Conservation (phyloP, 1,140 invertebrate species). For the Vollenhovia emeryi region DNA sequence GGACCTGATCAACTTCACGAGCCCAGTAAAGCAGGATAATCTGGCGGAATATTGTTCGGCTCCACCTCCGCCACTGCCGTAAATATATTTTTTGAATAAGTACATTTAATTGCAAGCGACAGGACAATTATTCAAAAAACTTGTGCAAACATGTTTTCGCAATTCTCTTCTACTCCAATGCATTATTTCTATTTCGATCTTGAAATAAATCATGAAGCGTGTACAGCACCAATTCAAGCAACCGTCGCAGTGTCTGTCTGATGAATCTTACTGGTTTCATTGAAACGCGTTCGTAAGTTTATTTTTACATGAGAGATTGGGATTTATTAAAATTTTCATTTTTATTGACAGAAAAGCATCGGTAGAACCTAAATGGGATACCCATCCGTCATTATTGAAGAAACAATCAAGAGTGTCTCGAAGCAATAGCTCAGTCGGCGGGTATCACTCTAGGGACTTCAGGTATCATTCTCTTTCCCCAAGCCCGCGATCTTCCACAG, state of each 20-base stretch:
- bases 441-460: slow-evolving; percentile 81
- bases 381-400: slow-evolving; percentile 80
- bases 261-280: neutral
- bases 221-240: neutral
- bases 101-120: slow-evolving; percentile 6
- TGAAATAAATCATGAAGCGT: neutral
- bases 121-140: neutral
- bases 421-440: slow-evolving; percentile 81
- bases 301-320: neutral
- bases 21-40: slow-evolving; percentile 85
- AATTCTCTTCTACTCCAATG: neutral
- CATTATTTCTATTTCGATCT: slow-evolving; percentile 23
- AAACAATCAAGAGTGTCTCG: slow-evolving; percentile 80
- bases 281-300: neutral
- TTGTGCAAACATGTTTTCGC: slow-evolving; percentile 26
- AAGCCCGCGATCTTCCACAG: slow-evolving; percentile 80
- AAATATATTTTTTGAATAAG: slow-evolving; percentile 62
- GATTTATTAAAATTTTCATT: slow-evolving; percentile 40
- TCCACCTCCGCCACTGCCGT: slow-evolving; percentile 79
- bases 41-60: slow-evolving; percentile 79
- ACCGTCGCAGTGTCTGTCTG: neutral
- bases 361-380: slow-evolving; percentile 83
- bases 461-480: slow-evolving; percentile 81
- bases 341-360: slow-evolving; percentile 79
- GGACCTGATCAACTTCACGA: slow-evolving; percentile 91